These are phyloP conservation scores for Connochaetes taurinus DNA, from an alignment of 2,113 vertebrate genomes.

Conservation along the genomic window DNA sequence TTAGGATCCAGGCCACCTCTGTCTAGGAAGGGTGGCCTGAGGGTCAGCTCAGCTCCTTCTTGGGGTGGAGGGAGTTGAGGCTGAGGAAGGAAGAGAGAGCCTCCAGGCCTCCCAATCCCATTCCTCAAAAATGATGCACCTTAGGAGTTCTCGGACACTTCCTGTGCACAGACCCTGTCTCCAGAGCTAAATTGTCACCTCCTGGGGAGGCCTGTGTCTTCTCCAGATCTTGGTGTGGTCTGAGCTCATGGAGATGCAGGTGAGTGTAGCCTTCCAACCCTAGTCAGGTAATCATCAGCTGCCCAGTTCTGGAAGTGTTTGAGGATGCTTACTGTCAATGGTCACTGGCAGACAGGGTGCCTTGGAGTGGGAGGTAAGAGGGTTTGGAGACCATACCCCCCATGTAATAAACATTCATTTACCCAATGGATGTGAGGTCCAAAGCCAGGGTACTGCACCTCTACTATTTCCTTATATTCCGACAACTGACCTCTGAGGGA, in stretches of 20 bases:
- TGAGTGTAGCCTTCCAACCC: neutral
- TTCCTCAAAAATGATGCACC: neutral
- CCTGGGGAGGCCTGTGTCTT: neutral
- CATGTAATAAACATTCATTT: neutral
- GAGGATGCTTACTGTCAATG: neutral
- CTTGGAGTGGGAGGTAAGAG: neutral
- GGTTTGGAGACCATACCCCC: neutral
- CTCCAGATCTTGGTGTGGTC: neutral
- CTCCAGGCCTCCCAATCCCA: neutral
- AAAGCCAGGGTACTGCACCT: neutral
- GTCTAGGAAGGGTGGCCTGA: neutral
- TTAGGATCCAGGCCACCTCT: neutral
- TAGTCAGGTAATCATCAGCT: neutral
- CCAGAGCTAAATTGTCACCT: neutral
- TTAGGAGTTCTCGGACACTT: neutral
- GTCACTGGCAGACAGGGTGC: neutral
- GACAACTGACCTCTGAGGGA: neutral
- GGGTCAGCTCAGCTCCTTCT: neutral
- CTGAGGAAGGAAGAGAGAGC: neutral
- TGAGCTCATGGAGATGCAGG: neutral
- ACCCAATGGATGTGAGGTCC: neutral
- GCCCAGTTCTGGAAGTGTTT: neutral
- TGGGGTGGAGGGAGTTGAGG: neutral
- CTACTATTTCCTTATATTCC: neutral
- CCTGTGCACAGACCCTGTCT: neutral